These are phyloP conservation scores for Campoplex nolae DNA, from an alignment of 2,888 invertebrate species.

Conservation along the genomic window DNA sequence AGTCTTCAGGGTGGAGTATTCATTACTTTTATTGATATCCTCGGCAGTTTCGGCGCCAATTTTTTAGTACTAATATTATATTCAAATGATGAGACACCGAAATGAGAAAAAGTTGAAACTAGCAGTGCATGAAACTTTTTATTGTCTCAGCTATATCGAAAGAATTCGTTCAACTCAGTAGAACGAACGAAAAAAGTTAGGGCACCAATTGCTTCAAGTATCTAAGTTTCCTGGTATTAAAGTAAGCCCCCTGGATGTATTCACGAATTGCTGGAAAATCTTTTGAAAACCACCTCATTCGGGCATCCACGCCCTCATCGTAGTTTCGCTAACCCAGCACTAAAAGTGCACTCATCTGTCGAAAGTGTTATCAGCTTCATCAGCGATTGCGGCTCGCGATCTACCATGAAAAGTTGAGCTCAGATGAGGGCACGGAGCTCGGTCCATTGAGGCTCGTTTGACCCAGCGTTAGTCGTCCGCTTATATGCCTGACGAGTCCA, in stretches of 20 bases:
- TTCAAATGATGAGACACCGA: neutral
- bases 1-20: neutral
- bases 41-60: neutral
- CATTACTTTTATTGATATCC: neutral
- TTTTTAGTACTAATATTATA: neutral
- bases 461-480: constrained; percentile 48
- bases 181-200: neutral
- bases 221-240: neutral
- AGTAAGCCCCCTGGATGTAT: neutral
- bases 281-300: neutral
- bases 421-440: constrained; percentile 24
- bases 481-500: constrained; percentile 51
- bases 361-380: constrained; percentile 26
- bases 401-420: constrained; percentile 49
- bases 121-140: neutral
- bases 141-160: neutral
- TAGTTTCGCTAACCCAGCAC: neutral
- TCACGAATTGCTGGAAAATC: neutral
- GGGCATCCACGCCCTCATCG: neutral
- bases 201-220: neutral
- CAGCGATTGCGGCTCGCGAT: constrained; percentile 28
- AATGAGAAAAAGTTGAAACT: neutral
- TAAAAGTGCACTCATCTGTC: constrained; percentile 30
- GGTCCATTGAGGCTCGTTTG: constrained; percentile 53
- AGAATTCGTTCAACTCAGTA: neutral